Evolutionary conservation across 2,888 invertebrate genomes (phyloP).

Genomic region (Drosophila sordidula): DNA sequence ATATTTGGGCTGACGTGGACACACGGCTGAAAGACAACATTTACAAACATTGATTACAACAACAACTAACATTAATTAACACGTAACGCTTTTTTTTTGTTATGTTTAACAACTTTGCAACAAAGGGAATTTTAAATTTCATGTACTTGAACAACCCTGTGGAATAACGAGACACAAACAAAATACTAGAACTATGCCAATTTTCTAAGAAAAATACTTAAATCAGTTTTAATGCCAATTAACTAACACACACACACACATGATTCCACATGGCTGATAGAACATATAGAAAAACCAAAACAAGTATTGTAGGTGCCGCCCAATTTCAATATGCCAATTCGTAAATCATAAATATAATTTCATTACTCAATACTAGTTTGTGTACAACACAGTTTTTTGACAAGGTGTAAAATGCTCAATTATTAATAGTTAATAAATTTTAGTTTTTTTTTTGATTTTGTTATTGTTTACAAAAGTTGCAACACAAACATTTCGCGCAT

Average conservation of each 20-base stretch:
- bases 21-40: slow-evolving; percentile 67
- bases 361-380: slow-evolving; percentile 54
- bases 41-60: slow-evolving; percentile 78
- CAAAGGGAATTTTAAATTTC: slow-evolving; percentile 39
- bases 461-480: slow-evolving; percentile 73
- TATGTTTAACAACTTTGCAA: slow-evolving; percentile 58
- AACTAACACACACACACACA: slow-evolving; percentile 34
- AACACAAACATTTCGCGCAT: slow-evolving; percentile 77
- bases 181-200: slow-evolving; percentile 38
- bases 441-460: slow-evolving; percentile 28
- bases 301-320: slow-evolving; percentile 31
- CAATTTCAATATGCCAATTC: slow-evolving; percentile 63
- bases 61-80: slow-evolving; percentile 75
- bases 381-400: slow-evolving; percentile 64
- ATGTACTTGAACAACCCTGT: slow-evolving; percentile 53
- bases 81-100: slow-evolving; percentile 48
- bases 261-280: slow-evolving; percentile 66
- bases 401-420: slow-evolving; percentile 69
- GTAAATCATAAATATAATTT: slow-evolving; percentile 60
- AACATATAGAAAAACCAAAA: slow-evolving; percentile 31
- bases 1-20: slow-evolving; percentile 44
- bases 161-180: slow-evolving; percentile 60
- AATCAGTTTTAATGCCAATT: slow-evolving; percentile 26
- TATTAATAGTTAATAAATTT: slow-evolving; percentile 43
- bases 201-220: slow-evolving; percentile 32